Evolutionary conservation across 2,888 invertebrate species (phyloP), one percentile per base, ranked within the genome.

Genomic region (Harpagoxenus sublaevis): DNA sequence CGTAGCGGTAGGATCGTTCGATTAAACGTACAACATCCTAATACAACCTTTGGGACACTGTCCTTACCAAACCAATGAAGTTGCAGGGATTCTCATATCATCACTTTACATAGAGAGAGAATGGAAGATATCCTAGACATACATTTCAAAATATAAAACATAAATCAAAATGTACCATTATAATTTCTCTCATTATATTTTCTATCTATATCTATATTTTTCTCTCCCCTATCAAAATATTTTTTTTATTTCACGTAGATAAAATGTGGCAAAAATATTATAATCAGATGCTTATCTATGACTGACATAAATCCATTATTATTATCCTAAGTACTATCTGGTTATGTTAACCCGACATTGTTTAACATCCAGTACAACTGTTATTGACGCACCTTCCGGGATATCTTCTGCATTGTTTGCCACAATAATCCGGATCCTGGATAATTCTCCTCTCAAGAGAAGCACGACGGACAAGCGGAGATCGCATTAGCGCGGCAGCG

Each of bases 21-120:
- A 93, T 93, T 93, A 93, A 92, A 87, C 88, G 92, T 90, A 73
- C 88, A 87, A 88, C 86, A 89, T 90, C 88, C 91, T 91, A 88
- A 92, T 93, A 91, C 91, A 92, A 85, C 90, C 92, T 92, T 83
- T 86, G 91, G 90, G 89, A 90, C 90, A 87, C 74, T 88, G 66
- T 84, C 85, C 81, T 73, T 86, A 79, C 87, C 31, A 81, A 84
- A 66, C 74, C 83, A 65, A 90, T 82, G 65, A 62, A 89, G 57
- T 75, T 18, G 6, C 86, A 86, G 88, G 71, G 92, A 92, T 92
- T 92, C 92, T 92, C 90, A 89, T 88, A 86, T 86, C 53, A 42
- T 71, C 62, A 15, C 35, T 60, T 45, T 48, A 53, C 18, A 10
- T 42, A n/a, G 2, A 75, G 35, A n/a, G 2, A 75, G 35, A 45